phyloP scores from a whole-genome alignment of 2,113 vertebrate genomes.

The Geococcyx californianus region DNA sequence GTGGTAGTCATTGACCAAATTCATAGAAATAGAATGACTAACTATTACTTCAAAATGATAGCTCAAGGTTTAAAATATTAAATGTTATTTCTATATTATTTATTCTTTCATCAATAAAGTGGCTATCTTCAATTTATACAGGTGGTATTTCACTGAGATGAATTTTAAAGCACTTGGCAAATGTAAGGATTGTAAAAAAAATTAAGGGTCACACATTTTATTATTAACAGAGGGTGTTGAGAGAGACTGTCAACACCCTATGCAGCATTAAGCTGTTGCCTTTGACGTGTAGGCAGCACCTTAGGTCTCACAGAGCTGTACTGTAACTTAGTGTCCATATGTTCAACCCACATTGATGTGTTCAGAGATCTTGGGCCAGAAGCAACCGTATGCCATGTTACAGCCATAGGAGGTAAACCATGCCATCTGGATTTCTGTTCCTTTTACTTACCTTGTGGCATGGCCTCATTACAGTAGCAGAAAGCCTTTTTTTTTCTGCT shows the following conservation, averaged over 20 bases:
- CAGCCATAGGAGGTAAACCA: slow-evolving; percentile 1
- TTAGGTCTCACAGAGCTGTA: slow-evolving; percentile 23
- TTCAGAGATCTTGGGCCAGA: slow-evolving; percentile 50
- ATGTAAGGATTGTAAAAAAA: neutral
- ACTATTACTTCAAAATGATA: neutral
- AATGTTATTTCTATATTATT: neutral
- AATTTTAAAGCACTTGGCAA: slow-evolving; percentile 35
- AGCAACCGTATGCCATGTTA: slow-evolving; percentile 22
- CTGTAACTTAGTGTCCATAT: slow-evolving; percentile 43
- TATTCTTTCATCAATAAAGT: neutral
- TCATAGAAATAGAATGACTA: neutral
- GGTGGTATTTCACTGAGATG: neutral
- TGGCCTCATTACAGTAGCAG: neutral
- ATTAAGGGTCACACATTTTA: slow-evolving; percentile 38
- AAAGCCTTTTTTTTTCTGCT: neutral
- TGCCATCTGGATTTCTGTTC: slow-evolving; percentile 34
- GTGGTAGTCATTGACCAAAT: neutral
- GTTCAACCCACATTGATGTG: slow-evolving; percentile 42
- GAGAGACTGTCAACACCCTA: slow-evolving; percentile 46
- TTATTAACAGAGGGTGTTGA: slow-evolving; percentile 56
- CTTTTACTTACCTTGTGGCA: neutral
- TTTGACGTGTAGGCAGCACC: slow-evolving; percentile 56
- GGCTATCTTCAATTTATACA: neutral
- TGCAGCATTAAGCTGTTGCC: slow-evolving; percentile 29
- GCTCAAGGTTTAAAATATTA: neutral